A percentile compares a stretch with the other conserved stretches of the same genome.
Evolutionary conservation across 2,113 vertebrate species (phyloP).

Genomic region (Sceloporus tristichus): DNA sequence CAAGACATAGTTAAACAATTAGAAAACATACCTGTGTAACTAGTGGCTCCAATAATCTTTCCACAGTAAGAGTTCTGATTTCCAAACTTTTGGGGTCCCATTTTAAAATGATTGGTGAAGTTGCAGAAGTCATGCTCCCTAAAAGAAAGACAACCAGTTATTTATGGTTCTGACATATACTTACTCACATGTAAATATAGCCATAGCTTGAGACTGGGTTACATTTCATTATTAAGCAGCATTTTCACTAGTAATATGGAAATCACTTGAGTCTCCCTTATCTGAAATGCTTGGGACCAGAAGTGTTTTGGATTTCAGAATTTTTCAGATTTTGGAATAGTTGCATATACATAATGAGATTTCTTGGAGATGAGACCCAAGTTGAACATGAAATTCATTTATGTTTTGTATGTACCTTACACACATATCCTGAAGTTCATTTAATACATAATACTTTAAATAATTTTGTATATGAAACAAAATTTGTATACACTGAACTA

Average conservation of each 20-base stretch:
- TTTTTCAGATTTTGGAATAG: no score
- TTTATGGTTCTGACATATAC: background rate
- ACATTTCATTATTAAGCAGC: background rate
- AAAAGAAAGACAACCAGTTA: slow-evolving; percentile 38
- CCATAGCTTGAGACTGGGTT: background rate
- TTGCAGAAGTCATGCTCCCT: slow-evolving; percentile 87
- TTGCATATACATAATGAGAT: no score
- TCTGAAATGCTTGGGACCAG: no score
- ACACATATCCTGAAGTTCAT: no score
- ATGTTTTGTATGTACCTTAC: no score
- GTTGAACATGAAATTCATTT: no score
- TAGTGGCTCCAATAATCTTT: slow-evolving; percentile 93
- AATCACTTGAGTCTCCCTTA: background rate
- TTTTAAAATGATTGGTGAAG: slow-evolving; percentile 97
- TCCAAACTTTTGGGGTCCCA: slow-evolving; percentile 99
- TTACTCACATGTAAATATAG: background rate
- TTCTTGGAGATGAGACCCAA: no score
- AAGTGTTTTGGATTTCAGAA: no score
- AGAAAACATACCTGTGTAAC: slow-evolving; percentile 91
- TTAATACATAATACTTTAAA: no score
- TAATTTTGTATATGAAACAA: no score
- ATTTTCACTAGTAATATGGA: background rate
- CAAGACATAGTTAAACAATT: slow-evolving; percentile 27
- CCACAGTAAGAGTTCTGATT: slow-evolving; percentile 96
- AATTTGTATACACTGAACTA: no score